phyloP scores from a whole-genome alignment of 2,888 invertebrate species.

The Apamea epomidion region DNA sequence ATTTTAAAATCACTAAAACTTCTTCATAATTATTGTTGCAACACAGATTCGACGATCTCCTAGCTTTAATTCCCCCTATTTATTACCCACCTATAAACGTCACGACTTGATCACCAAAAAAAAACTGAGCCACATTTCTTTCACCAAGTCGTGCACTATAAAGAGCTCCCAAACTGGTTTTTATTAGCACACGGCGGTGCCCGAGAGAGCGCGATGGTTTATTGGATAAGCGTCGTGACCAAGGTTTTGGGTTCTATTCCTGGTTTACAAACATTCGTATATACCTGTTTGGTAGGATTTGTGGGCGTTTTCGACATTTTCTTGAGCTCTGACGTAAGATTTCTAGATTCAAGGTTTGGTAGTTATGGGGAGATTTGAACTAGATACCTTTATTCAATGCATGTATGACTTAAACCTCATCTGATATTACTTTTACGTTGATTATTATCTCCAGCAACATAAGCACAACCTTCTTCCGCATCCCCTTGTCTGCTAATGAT shows the following conservation, averaged over 20 bases:
- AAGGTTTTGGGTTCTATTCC: slow-evolving; percentile 81
- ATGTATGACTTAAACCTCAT: neutral
- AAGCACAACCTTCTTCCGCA: neutral
- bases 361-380: neutral
- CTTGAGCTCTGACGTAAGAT: slow-evolving; percentile 49
- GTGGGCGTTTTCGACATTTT: slow-evolving; percentile 56
- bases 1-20: neutral
- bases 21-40: neutral
- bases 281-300: slow-evolving; percentile 64
- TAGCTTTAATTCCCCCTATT: slow-evolving; percentile 1
- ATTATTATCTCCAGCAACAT: neutral
- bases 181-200: slow-evolving; percentile 80
- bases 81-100: slow-evolving; percentile 7
- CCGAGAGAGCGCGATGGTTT: slow-evolving; percentile 80
- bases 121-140: slow-evolving; percentile 30
- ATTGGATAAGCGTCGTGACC: slow-evolving; percentile 84
- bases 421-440: too few relatives aligned
- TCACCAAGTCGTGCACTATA: slow-evolving; percentile 67
- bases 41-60: neutral
- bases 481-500: neutral
- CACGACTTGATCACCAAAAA: slow-evolving; percentile 34
- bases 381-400: neutral
- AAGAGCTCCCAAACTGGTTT: slow-evolving; percentile 75
- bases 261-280: slow-evolving; percentile 70
- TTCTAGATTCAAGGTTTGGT: slow-evolving; percentile 44